Percentiles rank a stretch among this genome's conserved stretches.
Conservation (phyloP, 2,113 vertebrate species). For the Myanophis thanlyinensis region DNA sequence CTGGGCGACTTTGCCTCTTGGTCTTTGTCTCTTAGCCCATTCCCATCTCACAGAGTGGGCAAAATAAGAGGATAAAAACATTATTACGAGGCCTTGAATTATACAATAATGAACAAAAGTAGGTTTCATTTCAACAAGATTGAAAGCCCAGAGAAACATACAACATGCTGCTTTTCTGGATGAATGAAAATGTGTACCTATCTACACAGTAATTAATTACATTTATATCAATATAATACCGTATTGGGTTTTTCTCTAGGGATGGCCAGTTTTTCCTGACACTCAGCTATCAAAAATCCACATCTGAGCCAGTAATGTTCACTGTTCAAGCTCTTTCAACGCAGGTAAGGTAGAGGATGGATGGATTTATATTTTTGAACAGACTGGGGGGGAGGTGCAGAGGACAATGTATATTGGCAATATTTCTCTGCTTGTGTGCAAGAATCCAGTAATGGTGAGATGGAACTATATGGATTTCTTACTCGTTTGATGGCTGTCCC, state of each 20-base stretch:
- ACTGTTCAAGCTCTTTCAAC: constrained; percentile 82
- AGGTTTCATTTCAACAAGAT: background rate
- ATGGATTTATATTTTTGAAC: background rate
- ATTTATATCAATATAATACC: constrained; percentile 34
- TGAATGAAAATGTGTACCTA: background rate
- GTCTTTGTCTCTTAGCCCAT: background rate
- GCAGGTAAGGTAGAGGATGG: constrained; percentile 74
- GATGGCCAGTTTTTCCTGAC: constrained; percentile 81
- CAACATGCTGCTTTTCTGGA: background rate
- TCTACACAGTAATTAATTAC: background rate
- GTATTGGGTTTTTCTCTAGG: constrained; percentile 64
- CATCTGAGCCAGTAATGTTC: constrained; percentile 76
- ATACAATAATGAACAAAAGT: background rate
- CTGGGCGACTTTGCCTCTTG: background rate
- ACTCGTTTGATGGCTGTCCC: background rate
- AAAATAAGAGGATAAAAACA: background rate
- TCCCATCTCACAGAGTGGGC: background rate
- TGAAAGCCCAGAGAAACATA: background rate
- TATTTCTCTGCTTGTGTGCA: background rate
- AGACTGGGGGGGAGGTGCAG: background rate
- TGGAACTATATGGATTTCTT: background rate
- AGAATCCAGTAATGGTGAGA: background rate
- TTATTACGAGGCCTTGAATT: background rate
- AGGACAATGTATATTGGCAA: background rate
- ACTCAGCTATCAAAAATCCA: constrained; percentile 76